Percentiles rank a stretch among this genome's conserved stretches.
phyloP scores from a whole-genome alignment of 2,888 invertebrate genomes.

The Minunthozetes semirufus region DNA sequence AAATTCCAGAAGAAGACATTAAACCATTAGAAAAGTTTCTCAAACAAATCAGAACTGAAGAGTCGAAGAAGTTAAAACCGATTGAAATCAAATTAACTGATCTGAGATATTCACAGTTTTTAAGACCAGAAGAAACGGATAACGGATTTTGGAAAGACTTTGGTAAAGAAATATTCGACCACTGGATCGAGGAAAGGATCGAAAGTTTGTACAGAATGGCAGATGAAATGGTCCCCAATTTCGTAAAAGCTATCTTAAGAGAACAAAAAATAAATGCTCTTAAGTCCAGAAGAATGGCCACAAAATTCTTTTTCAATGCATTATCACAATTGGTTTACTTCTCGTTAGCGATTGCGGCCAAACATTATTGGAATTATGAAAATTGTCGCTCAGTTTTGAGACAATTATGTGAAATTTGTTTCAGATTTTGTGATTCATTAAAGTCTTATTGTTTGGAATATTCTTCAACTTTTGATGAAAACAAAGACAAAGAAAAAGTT shows the following conservation, averaged over 20 bases:
- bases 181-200: neutral
- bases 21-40: neutral
- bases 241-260: neutral
- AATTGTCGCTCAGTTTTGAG: neutral
- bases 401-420: neutral
- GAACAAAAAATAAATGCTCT: neutral
- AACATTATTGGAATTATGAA: neutral
- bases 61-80: neutral
- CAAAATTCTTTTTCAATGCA: conserved; percentile 1
- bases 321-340: conserved; percentile 8
- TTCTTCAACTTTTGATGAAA: neutral
- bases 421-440: neutral
- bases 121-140: neutral
- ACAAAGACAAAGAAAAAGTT: neutral
- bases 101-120: neutral
- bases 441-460: no score
- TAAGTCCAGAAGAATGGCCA: neutral
- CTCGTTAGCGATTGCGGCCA: neutral
- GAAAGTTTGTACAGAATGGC: neutral
- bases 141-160: neutral
- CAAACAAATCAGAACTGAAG: neutral
- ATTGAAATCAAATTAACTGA: neutral
- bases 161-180: neutral
- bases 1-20: neutral
- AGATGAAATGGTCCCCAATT: neutral